Evolutionary conservation across 2,113 vertebrate species (phyloP).

Genomic region (Ctenomys sociabilis): DNA sequence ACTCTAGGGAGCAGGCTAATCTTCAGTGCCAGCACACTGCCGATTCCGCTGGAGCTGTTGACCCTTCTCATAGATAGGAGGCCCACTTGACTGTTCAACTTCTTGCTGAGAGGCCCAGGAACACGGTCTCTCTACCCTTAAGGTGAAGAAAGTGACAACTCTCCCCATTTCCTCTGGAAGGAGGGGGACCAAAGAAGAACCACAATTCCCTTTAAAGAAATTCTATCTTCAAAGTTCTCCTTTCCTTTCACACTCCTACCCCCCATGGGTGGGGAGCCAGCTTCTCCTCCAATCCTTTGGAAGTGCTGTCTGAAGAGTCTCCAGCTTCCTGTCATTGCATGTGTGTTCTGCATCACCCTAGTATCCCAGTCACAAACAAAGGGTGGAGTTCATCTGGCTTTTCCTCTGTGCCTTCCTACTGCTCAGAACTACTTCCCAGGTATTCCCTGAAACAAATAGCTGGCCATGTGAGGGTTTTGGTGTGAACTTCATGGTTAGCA

Average conservation of each 20-base stretch:
- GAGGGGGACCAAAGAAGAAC: too few relatives aligned
- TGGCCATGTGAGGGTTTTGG: not conserved
- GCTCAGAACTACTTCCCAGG: not conserved
- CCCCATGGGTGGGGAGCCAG: not conserved
- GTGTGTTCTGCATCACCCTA: not conserved
- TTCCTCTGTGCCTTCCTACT: not conserved
- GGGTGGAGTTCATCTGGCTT: not conserved
- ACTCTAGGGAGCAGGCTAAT: not conserved
- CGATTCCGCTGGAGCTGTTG: not conserved
- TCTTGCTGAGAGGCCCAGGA: not conserved
- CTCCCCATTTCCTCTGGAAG: not conserved
- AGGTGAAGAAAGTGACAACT: not conserved
- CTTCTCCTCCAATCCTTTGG: not conserved
- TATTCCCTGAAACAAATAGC: not conserved
- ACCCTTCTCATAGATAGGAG: not conserved
- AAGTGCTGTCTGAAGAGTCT: not conserved
- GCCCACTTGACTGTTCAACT: not conserved
- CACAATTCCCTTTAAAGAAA: not conserved
- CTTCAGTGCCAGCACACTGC: not conserved
- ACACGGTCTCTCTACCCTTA: not conserved
- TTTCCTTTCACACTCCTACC: not conserved
- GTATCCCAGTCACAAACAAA: not conserved
- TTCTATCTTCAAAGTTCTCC: not conserved
- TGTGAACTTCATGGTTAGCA: not conserved
- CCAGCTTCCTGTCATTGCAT: not conserved